phyloP scores from a whole-genome alignment of 2,797 vertebrate species.

The Brotula barbata region DNA sequence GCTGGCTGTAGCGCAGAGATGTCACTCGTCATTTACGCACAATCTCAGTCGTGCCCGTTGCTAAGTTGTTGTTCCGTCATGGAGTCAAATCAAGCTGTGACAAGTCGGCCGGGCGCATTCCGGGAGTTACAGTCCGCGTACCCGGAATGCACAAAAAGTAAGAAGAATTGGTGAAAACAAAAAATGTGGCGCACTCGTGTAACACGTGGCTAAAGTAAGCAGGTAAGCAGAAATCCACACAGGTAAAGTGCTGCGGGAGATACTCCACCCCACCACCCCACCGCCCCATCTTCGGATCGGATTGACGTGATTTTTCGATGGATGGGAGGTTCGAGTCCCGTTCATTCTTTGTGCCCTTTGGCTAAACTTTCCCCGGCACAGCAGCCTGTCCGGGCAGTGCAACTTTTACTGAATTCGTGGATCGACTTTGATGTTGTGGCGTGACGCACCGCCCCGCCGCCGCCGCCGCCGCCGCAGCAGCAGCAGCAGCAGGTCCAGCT shows the following conservation, averaged over 20 bases:
- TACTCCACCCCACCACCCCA: no score
- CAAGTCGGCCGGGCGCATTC: conserved; percentile 43
- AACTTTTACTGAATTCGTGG: conserved; percentile 13
- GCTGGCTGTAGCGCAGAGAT: conserved; percentile 21
- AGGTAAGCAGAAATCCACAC: no score
- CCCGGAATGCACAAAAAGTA: no score
- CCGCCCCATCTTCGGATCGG: no score
- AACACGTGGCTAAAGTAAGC: no score
- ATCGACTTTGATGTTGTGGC: neutral
- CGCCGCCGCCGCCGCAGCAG: no score
- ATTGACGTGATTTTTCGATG: neutral
- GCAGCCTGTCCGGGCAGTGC: neutral
- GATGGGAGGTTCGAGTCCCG: neutral
- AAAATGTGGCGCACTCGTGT: no score
- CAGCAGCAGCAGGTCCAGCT: no score
- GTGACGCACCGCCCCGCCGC: conserved; percentile 23
- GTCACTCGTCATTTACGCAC: conserved; percentile 26
- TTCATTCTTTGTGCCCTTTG: neutral
- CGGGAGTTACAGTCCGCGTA: neutral
- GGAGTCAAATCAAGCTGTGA: conserved; percentile 27
- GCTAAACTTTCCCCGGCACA: conserved; percentile 24
- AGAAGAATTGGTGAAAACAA: no score
- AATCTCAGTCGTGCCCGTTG: conserved; percentile 21
- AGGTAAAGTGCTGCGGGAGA: no score
- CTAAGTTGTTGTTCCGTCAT: conserved; percentile 24